phyloP scores from a whole-genome alignment of 2,797 vertebrate species.

The Telmatherina bonti region DNA sequence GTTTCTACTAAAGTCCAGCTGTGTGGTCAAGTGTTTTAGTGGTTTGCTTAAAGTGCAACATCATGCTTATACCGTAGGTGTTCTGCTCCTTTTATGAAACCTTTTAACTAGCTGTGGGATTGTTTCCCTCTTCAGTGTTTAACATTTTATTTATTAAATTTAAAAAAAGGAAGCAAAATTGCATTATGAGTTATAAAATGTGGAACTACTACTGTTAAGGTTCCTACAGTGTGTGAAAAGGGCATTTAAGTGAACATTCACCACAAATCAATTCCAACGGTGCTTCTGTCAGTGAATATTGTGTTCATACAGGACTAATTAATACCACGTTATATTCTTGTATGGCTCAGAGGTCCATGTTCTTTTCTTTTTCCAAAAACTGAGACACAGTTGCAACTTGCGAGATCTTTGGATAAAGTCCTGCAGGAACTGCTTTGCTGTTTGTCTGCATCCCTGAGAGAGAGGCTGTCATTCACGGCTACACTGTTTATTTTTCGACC shows the following conservation, averaged over 20 bases:
- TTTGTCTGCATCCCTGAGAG: conserved; percentile 50
- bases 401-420: conserved; percentile 32
- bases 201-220: neutral
- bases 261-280: conserved; percentile 11
- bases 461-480: conserved; percentile 62
- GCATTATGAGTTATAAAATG: neutral
- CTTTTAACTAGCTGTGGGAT: neutral
- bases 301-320: conserved; percentile 19
- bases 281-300: neutral
- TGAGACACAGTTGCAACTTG: conserved; percentile 12
- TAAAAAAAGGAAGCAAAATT: neutral
- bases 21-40: neutral
- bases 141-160: neutral
- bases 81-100: neutral
- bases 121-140: neutral
- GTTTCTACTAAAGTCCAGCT: no score
- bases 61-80: neutral
- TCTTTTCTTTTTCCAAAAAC: neutral
- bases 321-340: conserved; percentile 1
- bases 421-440: conserved; percentile 30
- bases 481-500: conserved; percentile 78
- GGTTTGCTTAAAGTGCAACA: neutral
- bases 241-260: conserved; percentile 7
- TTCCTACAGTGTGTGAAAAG: neutral
- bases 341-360: conserved; percentile 8